A percentile compares a stretch with the other conserved stretches of the same genome.
Conservation (phyloP, 2,797 vertebrate species). For the Poeciliopsis presidionis region DNA sequence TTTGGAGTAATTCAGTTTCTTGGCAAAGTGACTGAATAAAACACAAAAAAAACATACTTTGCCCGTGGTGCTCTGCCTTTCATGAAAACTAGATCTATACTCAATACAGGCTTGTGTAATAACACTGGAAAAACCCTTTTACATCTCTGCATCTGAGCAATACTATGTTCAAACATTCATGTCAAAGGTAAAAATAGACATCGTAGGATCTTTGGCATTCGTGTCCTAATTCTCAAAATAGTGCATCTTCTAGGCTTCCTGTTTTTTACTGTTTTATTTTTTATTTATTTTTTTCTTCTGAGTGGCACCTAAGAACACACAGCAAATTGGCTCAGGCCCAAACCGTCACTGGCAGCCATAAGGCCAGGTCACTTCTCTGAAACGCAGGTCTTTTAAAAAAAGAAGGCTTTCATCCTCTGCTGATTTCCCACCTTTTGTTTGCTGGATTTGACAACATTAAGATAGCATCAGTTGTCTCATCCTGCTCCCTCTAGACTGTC, state of each 20-base stretch:
- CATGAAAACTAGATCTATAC: not conserved
- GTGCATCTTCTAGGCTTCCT: constrained; percentile 2
- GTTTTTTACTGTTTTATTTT: constrained; percentile 2
- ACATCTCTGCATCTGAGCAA: not conserved
- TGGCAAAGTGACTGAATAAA: not conserved
- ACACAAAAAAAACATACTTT: not conserved
- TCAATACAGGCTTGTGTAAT: not conserved
- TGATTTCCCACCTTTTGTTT: constrained; percentile 60
- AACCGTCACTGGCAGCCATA: not conserved
- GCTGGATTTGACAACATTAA: constrained; percentile 67
- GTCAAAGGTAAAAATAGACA: constrained; percentile 30
- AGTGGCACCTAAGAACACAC: not conserved
- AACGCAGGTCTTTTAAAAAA: constrained; percentile 23
- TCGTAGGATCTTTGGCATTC: not conserved
- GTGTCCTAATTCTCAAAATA: constrained; percentile 5
- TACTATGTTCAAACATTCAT: constrained; percentile 14
- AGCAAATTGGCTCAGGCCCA: not conserved
- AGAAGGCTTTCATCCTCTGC: constrained; percentile 44
- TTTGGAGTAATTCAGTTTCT: not conserved
- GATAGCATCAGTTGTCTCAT: constrained; percentile 61
- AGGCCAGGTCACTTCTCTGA: constrained; percentile 8
- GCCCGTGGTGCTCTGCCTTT: not conserved
- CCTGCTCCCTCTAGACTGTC: constrained; percentile 48
- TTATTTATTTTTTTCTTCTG: not conserved
- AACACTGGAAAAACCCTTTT: constrained; percentile 14